These are phyloP conservation scores for Epistrophella euchroma DNA, from an alignment of 2,888 invertebrate species.

Conservation along the genomic window DNA sequence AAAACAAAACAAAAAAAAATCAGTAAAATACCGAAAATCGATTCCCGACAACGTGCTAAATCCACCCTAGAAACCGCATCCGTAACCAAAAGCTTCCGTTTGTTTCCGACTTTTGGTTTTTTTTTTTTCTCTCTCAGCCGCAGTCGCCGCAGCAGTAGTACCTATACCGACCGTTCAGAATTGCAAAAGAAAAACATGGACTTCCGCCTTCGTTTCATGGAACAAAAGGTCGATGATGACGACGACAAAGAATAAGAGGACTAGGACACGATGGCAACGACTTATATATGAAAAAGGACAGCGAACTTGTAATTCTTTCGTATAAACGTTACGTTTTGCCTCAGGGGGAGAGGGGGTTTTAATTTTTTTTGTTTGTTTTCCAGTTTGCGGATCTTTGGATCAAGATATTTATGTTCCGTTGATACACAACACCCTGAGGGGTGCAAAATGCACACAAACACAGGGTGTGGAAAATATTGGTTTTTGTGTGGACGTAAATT, in stretches of 20 bases:
- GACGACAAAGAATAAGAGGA: slow-evolving; percentile 37
- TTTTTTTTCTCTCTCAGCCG: slow-evolving; percentile 2
- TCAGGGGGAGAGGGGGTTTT: neutral
- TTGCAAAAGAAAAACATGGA: slow-evolving; percentile 54
- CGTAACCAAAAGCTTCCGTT: slow-evolving; percentile 70
- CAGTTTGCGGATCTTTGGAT: slow-evolving; percentile 44
- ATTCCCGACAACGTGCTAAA: slow-evolving; percentile 61
- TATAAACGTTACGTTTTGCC: slow-evolving; percentile 1
- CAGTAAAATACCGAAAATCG: slow-evolving; percentile 54
- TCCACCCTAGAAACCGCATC: slow-evolving; percentile 69
- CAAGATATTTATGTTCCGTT: slow-evolving; percentile 67
- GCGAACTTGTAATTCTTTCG: slow-evolving; percentile 43
- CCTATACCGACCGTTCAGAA: neutral
- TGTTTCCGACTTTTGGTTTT: slow-evolving; percentile 10
- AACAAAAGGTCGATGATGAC: slow-evolving; percentile 54
- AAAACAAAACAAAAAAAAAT: slow-evolving; percentile 24
- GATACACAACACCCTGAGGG: slow-evolving; percentile 60
- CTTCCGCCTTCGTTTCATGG: slow-evolving; percentile 58
- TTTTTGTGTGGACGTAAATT: slow-evolving; percentile 60
- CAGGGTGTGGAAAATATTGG: slow-evolving; percentile 55
- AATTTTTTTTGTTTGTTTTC: slow-evolving; percentile 1
- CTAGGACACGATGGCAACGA: slow-evolving; percentile 5
- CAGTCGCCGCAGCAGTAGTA: neutral
- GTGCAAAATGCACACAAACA: slow-evolving; percentile 7
- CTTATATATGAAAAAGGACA: slow-evolving; percentile 31